Evolutionary conservation across 92 coral and sea anemone genomes (phyloP), one percentile per base, ranked within the genome.

Genomic region (Nematostella vectensis): DNA sequence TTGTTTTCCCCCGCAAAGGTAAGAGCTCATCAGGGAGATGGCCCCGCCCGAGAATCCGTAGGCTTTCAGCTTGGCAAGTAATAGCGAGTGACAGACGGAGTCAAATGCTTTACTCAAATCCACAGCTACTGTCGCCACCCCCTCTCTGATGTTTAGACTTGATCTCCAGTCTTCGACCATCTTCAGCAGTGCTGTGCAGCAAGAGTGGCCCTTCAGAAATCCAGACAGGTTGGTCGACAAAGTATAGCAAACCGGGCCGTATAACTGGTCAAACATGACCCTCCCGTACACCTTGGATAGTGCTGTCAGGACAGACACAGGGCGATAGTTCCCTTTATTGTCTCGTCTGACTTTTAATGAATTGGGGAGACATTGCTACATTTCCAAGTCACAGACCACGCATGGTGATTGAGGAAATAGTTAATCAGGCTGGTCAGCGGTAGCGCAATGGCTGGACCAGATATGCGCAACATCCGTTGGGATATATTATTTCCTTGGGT

Each of bases 51-150:
- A 15, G 53, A 47, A 17, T 9, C 53, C 53, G 18, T 47, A 47
- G 6, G 53, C 18, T 47, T 47, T 17, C 8, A 47, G 18, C 25
- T 47, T 47, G 18, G 53, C 53, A 15, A 47, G 25, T 20, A 47
- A 15, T 20, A 55, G 25, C 3, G 27, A 17, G 6, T 55, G 60
- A 25, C 60, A 55, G 10, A 55, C 60, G 2, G 60, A 29, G 23
- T 55, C 60, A 55, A 55, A 55, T 1, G 60, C 60, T 27, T 55
- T 55, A n/a, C 42, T 27, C 9, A 25, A 31, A 43, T 55, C 60
- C 2, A 55, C 60, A 21, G 53, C 53, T 8, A 47, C 53, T 16
- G 42, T 43, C 23, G 23, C 47, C 20, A 55, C 60, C 2, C 6
- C 19, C 9, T 55, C 42, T 33, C 40, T 33, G 8, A 6, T 15